Evolutionary conservation across 2,113 vertebrate genomes (phyloP).

Genomic region (Chloebia gouldiae): DNA sequence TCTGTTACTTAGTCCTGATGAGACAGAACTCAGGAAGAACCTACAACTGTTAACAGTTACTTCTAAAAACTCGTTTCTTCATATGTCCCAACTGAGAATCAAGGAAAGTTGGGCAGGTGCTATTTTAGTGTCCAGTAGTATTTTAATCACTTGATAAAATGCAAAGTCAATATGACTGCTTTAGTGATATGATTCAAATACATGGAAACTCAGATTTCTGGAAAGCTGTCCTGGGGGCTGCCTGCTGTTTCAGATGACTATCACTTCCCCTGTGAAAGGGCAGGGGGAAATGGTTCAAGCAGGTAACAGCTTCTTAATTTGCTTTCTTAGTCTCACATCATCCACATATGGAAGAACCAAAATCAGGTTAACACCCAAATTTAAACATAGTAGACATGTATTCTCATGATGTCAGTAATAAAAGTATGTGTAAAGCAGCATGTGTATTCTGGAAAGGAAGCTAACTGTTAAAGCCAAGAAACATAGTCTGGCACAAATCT

Average conservation of each 20-base stretch:
- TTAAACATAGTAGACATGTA: constrained; percentile 69
- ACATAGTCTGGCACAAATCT: constrained; percentile 77
- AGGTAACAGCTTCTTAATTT: constrained; percentile 75
- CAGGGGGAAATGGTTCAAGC: constrained; percentile 56
- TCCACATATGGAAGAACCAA: constrained; percentile 64
- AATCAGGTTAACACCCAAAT: constrained; percentile 68
- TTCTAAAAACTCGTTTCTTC: background rate
- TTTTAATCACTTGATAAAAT: constrained; percentile 25
- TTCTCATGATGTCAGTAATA: constrained; percentile 80
- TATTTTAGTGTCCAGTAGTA: background rate
- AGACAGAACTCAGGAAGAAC: constrained; percentile 48
- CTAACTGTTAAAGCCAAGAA: constrained; percentile 74
- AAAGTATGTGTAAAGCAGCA: constrained; percentile 73
- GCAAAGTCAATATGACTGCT: constrained; percentile 33
- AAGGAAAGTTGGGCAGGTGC: background rate
- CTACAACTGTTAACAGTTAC: constrained; percentile 2
- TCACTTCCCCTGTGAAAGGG: constrained; percentile 52
- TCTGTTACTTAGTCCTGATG: constrained; percentile 55
- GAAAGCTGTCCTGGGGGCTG: constrained; percentile 36
- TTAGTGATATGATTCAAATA: constrained; percentile 40
- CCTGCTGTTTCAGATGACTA: constrained; percentile 70
- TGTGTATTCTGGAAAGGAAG: constrained; percentile 76
- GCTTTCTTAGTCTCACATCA: constrained; percentile 69
- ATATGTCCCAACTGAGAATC: constrained; percentile 6
- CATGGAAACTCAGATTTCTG: constrained; percentile 53